Percentiles rank a stretch among this genome's conserved stretches.
Evolutionary conservation across 2,888 invertebrate genomes (phyloP).

Genomic region (Cremastobaeus sp.): DNA sequence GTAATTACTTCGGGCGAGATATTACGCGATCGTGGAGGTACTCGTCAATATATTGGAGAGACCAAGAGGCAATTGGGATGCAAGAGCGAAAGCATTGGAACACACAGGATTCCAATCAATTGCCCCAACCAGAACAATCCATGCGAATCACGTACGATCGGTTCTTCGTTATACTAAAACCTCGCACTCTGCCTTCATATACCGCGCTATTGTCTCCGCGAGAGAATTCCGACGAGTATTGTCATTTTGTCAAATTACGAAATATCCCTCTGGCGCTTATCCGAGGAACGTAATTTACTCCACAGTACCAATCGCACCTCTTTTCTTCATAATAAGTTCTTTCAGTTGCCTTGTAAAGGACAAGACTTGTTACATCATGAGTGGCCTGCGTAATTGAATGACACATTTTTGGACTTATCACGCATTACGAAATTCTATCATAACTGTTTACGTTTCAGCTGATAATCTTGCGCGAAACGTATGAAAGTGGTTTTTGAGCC

Average conservation of each 20-base stretch:
- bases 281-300: slow-evolving; percentile 51
- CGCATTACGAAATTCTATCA: too few species aligned
- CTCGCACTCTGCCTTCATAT: slow-evolving; percentile 43
- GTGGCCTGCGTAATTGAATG: slow-evolving; percentile 7
- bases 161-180: slow-evolving; percentile 62
- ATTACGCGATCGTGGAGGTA: slow-evolving; percentile 64
- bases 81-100: slow-evolving; percentile 64
- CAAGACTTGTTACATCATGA: slow-evolving; percentile 3
- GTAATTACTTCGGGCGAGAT: slow-evolving; percentile 64
- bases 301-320: slow-evolving; percentile 16
- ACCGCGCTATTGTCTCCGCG: slow-evolving; percentile 51
- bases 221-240: slow-evolving; percentile 58
- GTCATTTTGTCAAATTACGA: slow-evolving; percentile 59
- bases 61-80: slow-evolving; percentile 67
- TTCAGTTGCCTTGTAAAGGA: slow-evolving; percentile 5
- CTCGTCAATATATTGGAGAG: slow-evolving; percentile 61
- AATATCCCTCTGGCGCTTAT: slow-evolving; percentile 49
- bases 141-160: slow-evolving; percentile 66
- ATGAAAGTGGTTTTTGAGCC: too few species aligned
- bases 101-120: slow-evolving; percentile 69
- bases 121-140: slow-evolving; percentile 62
- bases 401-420: background rate
- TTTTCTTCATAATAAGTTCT: slow-evolving; percentile 33
- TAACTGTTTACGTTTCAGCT: too few species aligned
- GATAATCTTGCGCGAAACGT: too few species aligned